Evolutionary conservation across 2,797 vertebrate species (phyloP).

Genomic region (Gallinago stenura): DNA sequence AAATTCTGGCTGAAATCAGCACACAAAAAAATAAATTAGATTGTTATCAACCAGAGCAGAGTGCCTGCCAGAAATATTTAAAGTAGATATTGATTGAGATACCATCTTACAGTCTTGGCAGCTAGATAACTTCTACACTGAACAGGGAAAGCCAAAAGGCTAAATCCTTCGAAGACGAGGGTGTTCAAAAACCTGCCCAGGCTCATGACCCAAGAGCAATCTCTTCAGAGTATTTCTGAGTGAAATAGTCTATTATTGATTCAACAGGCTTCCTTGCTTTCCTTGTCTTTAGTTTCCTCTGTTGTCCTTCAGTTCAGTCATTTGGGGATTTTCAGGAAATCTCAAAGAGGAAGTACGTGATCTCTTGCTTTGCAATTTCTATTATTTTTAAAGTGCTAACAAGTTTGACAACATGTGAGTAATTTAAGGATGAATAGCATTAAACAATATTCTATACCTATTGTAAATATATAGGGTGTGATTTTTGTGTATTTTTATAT

Average conservation of each 20-base stretch:
- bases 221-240: slow-evolving; percentile 38
- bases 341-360: background rate
- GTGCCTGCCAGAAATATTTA: slow-evolving; percentile 53
- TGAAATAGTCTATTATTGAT: slow-evolving; percentile 65
- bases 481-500: background rate
- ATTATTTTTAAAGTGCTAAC: background rate
- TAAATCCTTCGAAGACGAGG: slow-evolving; percentile 40
- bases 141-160: slow-evolving; percentile 50
- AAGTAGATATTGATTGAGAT: slow-evolving; percentile 57
- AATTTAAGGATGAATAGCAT: background rate
- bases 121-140: slow-evolving; percentile 12
- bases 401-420: background rate
- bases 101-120: slow-evolving; percentile 39
- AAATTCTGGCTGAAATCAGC: slow-evolving; percentile 4
- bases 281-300: slow-evolving; percentile 43
- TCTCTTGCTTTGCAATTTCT: slow-evolving; percentile 22
- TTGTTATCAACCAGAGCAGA: slow-evolving; percentile 2
- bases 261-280: slow-evolving; percentile 54
- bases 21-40: background rate
- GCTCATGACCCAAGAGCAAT: slow-evolving; percentile 35
- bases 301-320: slow-evolving; percentile 43
- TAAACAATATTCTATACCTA: background rate
- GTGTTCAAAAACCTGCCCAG: slow-evolving; percentile 55
- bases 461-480: background rate
- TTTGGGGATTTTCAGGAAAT: slow-evolving; percentile 45